Conservation (phyloP, 1,140 invertebrate species). For the Brachionus angularis region DNA sequence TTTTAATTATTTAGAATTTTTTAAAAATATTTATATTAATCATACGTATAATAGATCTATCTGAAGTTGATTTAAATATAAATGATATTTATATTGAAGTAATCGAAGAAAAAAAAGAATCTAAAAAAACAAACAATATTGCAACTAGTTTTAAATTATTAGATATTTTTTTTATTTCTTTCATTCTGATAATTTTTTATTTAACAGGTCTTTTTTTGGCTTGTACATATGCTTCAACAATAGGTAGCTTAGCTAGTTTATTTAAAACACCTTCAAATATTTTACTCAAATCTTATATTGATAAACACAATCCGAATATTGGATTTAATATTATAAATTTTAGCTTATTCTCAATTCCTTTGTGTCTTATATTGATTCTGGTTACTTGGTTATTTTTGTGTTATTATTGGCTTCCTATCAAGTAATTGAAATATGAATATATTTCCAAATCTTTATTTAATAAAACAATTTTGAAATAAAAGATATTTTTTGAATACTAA, state of each 20-base stretch:
- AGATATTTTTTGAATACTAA: background rate
- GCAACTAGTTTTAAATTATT: background rate
- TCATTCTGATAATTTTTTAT: background rate
- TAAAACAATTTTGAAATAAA: background rate
- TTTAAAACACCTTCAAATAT: constrained; percentile 70
- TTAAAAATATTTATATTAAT: too few species aligned
- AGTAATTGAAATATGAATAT: background rate
- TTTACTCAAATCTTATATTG: background rate
- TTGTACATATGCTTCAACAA: constrained; percentile 69
- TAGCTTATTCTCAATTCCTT: constrained; percentile 24
- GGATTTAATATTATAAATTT: constrained; percentile 36
- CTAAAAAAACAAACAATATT: background rate
- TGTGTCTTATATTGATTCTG: background rate
- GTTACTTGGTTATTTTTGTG: constrained; percentile 14
- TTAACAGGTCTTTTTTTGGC: constrained; percentile 56
- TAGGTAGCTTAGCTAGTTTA: constrained; percentile 75
- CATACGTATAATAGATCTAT: background rate
- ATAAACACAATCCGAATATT: background rate
- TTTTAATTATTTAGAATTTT: background rate
- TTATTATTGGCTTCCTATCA: background rate
- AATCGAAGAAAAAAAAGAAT: background rate
- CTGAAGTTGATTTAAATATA: background rate
- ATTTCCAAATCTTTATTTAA: background rate
- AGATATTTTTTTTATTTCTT: background rate
- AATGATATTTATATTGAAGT: background rate